Percentiles rank a stretch among this genome's conserved stretches.
These are phyloP conservation scores for Ormyrus rosae DNA, from an alignment of 2,888 invertebrate species.

Conservation along the genomic window DNA sequence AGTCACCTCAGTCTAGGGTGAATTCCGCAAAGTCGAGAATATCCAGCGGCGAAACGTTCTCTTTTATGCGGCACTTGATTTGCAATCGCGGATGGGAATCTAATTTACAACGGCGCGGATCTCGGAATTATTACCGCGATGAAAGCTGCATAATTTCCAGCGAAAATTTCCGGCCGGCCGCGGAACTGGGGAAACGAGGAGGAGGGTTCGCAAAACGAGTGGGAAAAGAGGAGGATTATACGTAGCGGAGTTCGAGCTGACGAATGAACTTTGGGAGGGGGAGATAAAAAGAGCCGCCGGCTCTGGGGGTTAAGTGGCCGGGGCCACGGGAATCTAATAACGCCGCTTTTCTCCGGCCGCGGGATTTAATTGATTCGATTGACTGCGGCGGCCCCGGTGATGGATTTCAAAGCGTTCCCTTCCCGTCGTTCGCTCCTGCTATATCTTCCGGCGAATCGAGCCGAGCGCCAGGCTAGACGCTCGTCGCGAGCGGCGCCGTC, in stretches of 20 bases:
- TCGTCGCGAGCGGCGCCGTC: background rate
- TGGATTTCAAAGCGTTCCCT: constrained; percentile 27
- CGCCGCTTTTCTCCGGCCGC: constrained; percentile 40
- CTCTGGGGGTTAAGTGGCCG: constrained; percentile 23
- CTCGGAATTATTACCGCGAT: background rate
- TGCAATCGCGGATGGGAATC: background rate
- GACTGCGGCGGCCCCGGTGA: constrained; percentile 28
- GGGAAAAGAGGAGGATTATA: background rate
- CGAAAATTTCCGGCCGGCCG: background rate
- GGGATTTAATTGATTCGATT: constrained; percentile 53
- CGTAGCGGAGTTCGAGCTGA: background rate
- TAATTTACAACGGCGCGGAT: constrained; percentile 19
- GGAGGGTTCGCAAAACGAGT: background rate
- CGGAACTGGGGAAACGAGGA: constrained; percentile 36
- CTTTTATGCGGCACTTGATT: no score
- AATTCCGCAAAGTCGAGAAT: no score
- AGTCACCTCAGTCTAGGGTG: no score
- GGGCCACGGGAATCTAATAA: constrained; percentile 40
- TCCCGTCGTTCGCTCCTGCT: no score
- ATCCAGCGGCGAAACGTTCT: no score
- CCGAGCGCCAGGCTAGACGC: no score
- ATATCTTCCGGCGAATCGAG: no score
- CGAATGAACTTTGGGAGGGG: background rate
- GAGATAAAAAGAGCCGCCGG: constrained; percentile 1
- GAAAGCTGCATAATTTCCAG: constrained; percentile 21